These are phyloP conservation scores for Latrodectus elegans DNA, from an alignment of 2,888 invertebrate species.

Conservation along the genomic window DNA sequence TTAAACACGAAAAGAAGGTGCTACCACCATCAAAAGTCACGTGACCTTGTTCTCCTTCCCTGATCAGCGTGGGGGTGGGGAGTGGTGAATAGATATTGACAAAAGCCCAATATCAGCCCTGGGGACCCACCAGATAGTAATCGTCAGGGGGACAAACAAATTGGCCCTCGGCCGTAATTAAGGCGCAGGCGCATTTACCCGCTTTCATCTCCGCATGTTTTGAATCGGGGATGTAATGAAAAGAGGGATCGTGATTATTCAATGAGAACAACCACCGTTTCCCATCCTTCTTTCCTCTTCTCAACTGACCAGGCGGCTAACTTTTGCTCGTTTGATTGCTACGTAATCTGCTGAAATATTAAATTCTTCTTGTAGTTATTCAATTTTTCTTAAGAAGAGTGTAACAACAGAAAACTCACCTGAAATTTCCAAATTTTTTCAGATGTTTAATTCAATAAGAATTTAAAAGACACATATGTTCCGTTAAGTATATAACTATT, in stretches of 20 bases:
- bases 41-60: constrained; percentile 48
- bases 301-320: constrained; percentile 45
- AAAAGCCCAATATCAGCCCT: constrained; percentile 65
- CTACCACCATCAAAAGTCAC: constrained; percentile 55
- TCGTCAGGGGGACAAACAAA: constrained; percentile 64
- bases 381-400: too few relatives aligned
- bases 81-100: constrained; percentile 43
- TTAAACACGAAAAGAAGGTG: constrained; percentile 66
- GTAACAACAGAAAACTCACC: too few relatives aligned
- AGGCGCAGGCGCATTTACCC: constrained; percentile 50
- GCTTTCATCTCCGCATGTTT: constrained; percentile 32
- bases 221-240: constrained; percentile 22
- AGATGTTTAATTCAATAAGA: too few relatives aligned
- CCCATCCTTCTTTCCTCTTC: neutral
- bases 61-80: constrained; percentile 4
- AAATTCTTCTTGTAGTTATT: too few relatives aligned
- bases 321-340: constrained; percentile 43
- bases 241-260: constrained; percentile 22
- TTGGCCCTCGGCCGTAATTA: constrained; percentile 68
- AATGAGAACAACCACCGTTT: neutral
- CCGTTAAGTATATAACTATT: too few relatives aligned
- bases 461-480: too few relatives aligned
- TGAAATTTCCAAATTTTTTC: too few relatives aligned
- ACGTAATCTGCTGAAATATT: too few relatives aligned
- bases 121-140: constrained; percentile 53